phyloP scores from a whole-genome alignment of 30 jellyfish, hydroid and myxozoan species.

The Mastigias papua region DNA sequence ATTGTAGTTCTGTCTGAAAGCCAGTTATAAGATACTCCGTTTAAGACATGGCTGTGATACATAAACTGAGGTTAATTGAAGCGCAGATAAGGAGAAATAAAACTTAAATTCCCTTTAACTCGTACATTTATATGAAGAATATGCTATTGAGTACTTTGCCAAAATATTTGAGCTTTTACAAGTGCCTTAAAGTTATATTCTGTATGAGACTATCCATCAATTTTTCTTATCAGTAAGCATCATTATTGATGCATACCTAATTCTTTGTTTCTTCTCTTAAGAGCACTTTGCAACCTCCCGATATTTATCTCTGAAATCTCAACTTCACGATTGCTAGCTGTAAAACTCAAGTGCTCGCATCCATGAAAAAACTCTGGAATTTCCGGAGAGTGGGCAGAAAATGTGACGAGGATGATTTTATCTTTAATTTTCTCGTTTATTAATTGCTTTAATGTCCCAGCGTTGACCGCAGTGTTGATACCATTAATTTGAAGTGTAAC shows the following conservation, averaged over 20 bases:
- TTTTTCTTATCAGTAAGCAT: too few relatives aligned
- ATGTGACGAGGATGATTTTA: constrained; percentile 28
- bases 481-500: constrained; percentile 20
- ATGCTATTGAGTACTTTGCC: too few relatives aligned
- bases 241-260: background rate
- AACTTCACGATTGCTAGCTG: constrained; percentile 22
- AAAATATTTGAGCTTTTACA: too few relatives aligned
- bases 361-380: constrained; percentile 8
- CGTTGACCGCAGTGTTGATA: background rate
- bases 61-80: too few relatives aligned
- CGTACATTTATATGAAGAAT: too few relatives aligned
- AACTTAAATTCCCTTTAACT: too few relatives aligned
- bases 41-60: too few relatives aligned
- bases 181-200: too few relatives aligned
- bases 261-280: constrained; percentile 24
- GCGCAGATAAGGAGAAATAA: too few relatives aligned
- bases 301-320: constrained; percentile 33
- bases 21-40: too few relatives aligned
- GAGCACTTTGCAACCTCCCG: constrained; percentile 7
- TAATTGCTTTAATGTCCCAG: background rate
- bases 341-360: constrained; percentile 16
- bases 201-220: too few relatives aligned
- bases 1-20: too few relatives aligned
- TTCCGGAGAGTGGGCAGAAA: background rate
- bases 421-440: background rate